Evolutionary conservation across 2,797 vertebrate genomes (phyloP).

Genomic region (Alca torda): DNA sequence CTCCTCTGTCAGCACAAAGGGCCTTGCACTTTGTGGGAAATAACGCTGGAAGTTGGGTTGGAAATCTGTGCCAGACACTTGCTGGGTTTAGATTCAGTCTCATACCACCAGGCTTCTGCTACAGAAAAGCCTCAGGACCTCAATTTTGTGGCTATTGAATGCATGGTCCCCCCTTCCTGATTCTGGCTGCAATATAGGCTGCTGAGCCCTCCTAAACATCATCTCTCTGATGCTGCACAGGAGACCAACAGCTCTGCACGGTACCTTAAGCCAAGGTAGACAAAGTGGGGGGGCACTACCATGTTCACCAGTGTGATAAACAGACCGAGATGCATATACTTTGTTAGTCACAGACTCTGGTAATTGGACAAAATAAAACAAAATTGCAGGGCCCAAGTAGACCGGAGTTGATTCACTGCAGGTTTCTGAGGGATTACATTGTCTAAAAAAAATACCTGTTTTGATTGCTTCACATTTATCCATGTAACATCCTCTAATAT

Average conservation of each 20-base stretch:
- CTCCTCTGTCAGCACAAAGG: neutral
- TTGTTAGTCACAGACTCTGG: neutral
- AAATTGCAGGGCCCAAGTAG: neutral
- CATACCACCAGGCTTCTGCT: neutral
- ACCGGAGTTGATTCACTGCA: neutral
- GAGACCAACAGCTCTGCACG: neutral
- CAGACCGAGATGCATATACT: neutral
- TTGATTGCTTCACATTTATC: neutral
- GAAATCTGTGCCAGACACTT: neutral
- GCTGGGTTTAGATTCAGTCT: neutral
- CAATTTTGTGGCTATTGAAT: neutral
- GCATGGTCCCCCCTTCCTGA: neutral
- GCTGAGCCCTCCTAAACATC: neutral
- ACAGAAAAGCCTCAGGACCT: neutral
- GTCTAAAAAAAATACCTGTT: neutral
- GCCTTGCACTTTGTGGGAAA: neutral
- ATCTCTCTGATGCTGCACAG: fast-evolving
- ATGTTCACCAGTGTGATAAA: fast-evolving
- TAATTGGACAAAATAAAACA: neutral
- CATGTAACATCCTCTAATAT: neutral
- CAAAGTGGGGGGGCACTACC: neutral
- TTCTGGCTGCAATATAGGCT: neutral
- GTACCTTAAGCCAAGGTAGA: neutral
- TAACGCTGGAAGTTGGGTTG: neutral
- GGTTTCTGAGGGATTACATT: neutral